Conservation (phyloP, 2,888 invertebrate genomes). For the Megaustenia siamemsis region DNA sequence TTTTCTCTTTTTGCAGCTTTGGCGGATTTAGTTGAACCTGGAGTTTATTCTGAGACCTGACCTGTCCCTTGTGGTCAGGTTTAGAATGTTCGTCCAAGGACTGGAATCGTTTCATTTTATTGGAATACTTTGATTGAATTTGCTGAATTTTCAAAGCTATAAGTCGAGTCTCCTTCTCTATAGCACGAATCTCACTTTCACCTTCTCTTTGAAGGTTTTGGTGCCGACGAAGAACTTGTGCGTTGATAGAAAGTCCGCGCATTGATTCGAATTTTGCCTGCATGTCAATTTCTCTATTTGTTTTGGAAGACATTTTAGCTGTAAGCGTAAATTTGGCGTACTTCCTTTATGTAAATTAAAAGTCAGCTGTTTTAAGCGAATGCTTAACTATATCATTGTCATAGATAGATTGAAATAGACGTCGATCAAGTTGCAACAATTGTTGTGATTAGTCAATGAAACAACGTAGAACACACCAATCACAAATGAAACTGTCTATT, state of each 20-base stretch:
- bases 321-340: too few relatives aligned
- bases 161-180: conserved; percentile 20
- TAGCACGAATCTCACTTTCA: conserved; percentile 14
- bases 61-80: not conserved
- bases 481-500: too few relatives aligned
- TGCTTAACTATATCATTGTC: too few relatives aligned
- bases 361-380: too few relatives aligned
- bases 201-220: conserved; percentile 30
- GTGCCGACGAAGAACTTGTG: conserved; percentile 30
- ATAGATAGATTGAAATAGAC: too few relatives aligned
- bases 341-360: too few relatives aligned
- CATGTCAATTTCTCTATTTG: conserved; percentile 31
- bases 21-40: not conserved
- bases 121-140: conserved; percentile 9
- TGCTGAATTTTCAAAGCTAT: not conserved
- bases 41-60: not conserved
- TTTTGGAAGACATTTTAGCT: too few relatives aligned
- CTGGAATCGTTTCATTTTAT: conserved; percentile 7
- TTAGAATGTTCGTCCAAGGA: not conserved
- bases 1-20: conserved; percentile 27
- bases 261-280: conserved; percentile 44
- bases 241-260: conserved; percentile 25
- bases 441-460: too few relatives aligned
- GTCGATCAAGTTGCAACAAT: too few relatives aligned
- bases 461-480: too few relatives aligned